phyloP scores from a whole-genome alignment of 2,113 vertebrate genomes.

The Meriones unguiculatus region DNA sequence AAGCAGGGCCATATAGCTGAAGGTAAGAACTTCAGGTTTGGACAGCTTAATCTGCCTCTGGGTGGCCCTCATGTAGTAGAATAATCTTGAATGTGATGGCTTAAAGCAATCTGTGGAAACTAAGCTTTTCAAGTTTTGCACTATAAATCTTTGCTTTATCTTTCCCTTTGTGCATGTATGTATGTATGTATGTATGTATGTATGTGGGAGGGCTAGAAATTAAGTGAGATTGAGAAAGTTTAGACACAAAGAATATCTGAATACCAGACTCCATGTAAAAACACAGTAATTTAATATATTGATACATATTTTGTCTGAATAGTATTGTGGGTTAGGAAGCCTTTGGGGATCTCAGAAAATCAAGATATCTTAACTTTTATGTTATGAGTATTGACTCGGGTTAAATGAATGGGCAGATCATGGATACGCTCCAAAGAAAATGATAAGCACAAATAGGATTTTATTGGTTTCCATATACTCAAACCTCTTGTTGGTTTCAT shows the following conservation, averaged over 20 bases:
- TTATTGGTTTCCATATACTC: slow-evolving; percentile 9
- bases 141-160: background rate
- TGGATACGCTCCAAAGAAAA: background rate
- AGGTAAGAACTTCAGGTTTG: background rate
- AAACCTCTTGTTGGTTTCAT: slow-evolving; percentile 30
- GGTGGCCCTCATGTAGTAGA: background rate
- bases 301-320: background rate
- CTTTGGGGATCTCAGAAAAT: slow-evolving; percentile 12
- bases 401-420: background rate
- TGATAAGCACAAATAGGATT: background rate
- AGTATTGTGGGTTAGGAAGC: background rate
- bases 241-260: slow-evolving; percentile 20
- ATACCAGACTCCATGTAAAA: background rate
- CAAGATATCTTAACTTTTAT: background rate
- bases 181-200: too few species aligned
- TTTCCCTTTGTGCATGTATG: slow-evolving; percentile 23
- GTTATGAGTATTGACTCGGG: background rate
- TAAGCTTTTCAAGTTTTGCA: slow-evolving; percentile 17
- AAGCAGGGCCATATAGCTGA: background rate
- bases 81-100: slow-evolving; percentile 14
- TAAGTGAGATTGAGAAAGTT: background rate
- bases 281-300: slow-evolving; percentile 24
- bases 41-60: background rate
- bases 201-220: background rate
- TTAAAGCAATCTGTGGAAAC: background rate